Conservation (phyloP, 2,797 vertebrate species). For the Tamandua tetradactyla region DNA sequence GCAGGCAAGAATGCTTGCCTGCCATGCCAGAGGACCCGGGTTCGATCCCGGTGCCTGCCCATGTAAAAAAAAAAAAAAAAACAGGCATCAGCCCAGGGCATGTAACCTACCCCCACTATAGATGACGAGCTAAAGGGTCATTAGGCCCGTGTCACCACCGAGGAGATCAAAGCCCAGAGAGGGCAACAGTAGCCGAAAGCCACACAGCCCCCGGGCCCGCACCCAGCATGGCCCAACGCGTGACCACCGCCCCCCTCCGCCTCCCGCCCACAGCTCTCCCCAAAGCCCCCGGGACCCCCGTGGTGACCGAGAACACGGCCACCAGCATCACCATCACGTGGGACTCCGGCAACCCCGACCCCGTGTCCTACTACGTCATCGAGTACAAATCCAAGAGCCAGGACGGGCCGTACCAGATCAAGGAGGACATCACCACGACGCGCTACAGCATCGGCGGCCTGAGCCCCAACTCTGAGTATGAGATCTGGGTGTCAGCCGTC, state of each 20-base stretch:
- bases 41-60: too few relatives aligned
- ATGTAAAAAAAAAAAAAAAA: background rate
- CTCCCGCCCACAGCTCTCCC: conserved; percentile 91
- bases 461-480: conserved; percentile 98
- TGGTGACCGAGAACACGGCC: conserved; percentile 98
- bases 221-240: accelerated
- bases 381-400: conserved; percentile 97
- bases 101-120: accelerated
- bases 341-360: conserved; percentile 99
- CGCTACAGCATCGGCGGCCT: conserved; percentile 99
- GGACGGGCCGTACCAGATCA: conserved; percentile 96
- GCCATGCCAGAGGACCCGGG: too few relatives aligned
- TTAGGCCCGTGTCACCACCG: accelerated
- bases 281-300: conserved; percentile 95
- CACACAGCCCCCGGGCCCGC: background rate
- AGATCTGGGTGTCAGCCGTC: conserved; percentile 96
- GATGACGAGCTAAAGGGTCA: background rate
- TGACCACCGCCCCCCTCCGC: too few relatives aligned
- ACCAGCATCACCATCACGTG: conserved; percentile 99
- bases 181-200: accelerated
- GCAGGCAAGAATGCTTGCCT: too few relatives aligned
- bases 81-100: accelerated
- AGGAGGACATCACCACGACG: conserved; percentile 97
- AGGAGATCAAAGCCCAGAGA: background rate
- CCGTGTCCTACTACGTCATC: conserved; percentile 96